Base-by-base conservation (phyloP, 2,888 invertebrate genomes). In the Stenchaetothrips biformis region DNA sequence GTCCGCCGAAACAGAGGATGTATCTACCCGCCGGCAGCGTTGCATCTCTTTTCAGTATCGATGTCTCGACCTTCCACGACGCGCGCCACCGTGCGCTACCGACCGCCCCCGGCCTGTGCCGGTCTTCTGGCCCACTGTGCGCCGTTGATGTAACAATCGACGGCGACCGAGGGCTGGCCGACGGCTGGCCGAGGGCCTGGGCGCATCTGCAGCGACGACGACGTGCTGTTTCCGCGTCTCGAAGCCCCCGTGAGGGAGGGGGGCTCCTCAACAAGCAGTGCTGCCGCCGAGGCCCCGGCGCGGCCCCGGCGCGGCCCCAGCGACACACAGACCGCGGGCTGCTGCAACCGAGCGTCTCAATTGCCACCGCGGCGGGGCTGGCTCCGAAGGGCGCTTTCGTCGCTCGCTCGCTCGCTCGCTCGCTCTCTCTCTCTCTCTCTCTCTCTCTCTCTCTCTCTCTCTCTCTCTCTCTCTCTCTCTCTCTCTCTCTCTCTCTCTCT, bases 61-160 rank as follows among this genome's bases (percentile, higher is more conserved):
- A 37, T 37, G 4, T 4, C 37, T 37, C 37, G 37, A 37, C 37
- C 1, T 37, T 37, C 37, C 37, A 4, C 37, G 37, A 37, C 59
- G 67, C 6, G 21, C 3, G 59, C 13, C 59, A 13, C 59, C 18
- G 59, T 13, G 13, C 59, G 37, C 37, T 4, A 37, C 59, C 59
- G 53, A 16, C 59, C 16, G 13, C 13, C 53, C 53, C 53, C 53
- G 13, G 53, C 53, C 53, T 16, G 18, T n/a, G n/a, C n/a, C n/a
- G n/a, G n/a, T n/a, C n/a, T n/a, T n/a, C n/a, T n/a, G n/a, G n/a
- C n/a, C n/a, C n/a, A n/a, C n/a, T n/a, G n/a, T n/a, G n/a, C n/a
- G n/a, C 67, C 21, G 67, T 25, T 74, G 67, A 74, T 74, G 67
- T 74, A 74, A 74, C 67, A 74, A 74, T 74, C 67, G 67, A 21